phyloP scores from a whole-genome alignment of 2,797 vertebrate species.

The Tokudaia tokunoshimensis region DNA sequence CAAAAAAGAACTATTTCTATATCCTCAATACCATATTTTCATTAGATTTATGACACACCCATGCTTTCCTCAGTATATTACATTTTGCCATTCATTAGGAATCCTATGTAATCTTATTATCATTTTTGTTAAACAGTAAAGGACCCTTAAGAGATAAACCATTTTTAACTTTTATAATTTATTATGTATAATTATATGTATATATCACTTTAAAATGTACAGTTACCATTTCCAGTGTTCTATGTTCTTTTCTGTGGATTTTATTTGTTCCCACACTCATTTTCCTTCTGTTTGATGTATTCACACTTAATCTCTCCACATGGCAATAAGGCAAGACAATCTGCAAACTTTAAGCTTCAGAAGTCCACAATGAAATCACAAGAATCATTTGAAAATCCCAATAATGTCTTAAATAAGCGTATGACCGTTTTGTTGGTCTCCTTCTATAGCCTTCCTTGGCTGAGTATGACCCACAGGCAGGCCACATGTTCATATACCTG shows the following conservation, averaged over 20 bases:
- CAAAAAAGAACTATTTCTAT: neutral
- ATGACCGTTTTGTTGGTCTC: neutral
- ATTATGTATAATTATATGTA: neutral
- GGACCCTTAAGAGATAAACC: neutral
- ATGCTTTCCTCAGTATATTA: neutral
- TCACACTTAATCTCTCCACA: neutral
- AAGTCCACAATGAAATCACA: neutral
- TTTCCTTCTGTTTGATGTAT: neutral
- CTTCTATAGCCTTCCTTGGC: neutral
- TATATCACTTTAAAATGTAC: neutral
- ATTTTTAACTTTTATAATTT: neutral
- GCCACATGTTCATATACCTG: neutral
- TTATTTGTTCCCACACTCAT: neutral
- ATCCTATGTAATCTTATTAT: neutral
- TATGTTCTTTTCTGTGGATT: neutral
- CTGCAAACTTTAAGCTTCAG: neutral
- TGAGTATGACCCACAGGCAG: neutral
- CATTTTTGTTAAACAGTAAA: slow-evolving; percentile 18
- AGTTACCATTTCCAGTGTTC: neutral
- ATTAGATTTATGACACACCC: neutral
- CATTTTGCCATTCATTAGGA: neutral
- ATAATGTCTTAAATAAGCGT: neutral
- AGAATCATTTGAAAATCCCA: neutral
- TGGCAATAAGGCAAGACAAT: neutral
- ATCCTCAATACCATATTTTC: neutral